Percentiles rank a stretch among this genome's conserved stretches.
Conservation (phyloP, 2,797 vertebrate genomes). For the Schizothorax lantsangensis region DNA sequence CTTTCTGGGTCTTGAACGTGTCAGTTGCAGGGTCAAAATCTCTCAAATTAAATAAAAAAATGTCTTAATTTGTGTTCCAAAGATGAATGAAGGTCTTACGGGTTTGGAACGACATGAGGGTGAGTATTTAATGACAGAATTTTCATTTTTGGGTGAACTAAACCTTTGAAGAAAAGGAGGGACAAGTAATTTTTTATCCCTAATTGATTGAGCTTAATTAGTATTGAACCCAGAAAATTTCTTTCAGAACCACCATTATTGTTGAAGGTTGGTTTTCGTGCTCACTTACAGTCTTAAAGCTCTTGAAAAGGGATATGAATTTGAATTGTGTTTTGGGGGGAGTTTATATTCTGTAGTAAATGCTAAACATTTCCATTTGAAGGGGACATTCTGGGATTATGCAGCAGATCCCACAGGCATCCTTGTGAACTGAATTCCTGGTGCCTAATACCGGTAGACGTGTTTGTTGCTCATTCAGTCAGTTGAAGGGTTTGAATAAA, state of each 20-base stretch:
- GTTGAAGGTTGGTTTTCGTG: slow-evolving; percentile 19
- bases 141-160: neutral
- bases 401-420: slow-evolving; percentile 44
- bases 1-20: neutral
- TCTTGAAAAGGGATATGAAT: slow-evolving; percentile 1
- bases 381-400: slow-evolving; percentile 42
- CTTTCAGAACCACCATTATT: neutral
- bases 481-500: slow-evolving; percentile 64
- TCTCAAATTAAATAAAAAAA: neutral
- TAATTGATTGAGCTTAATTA: slow-evolving; percentile 3
- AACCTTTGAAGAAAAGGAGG: neutral
- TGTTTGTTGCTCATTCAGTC: slow-evolving; percentile 53
- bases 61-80: neutral
- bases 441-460: slow-evolving; percentile 57
- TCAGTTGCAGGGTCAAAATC: neutral
- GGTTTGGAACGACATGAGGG: neutral
- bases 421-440: slow-evolving; percentile 54
- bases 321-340: slow-evolving; percentile 28
- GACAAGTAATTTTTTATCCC: neutral
- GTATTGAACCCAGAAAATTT: neutral
- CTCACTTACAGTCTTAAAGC: slow-evolving; percentile 38
- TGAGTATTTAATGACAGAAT: neutral
- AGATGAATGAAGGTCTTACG: neutral
- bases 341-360: slow-evolving; percentile 33
- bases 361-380: slow-evolving; percentile 52